Percentiles rank a stretch among this genome's conserved stretches.
Conservation (phyloP, 64 coral and sea anemone species). For the Actinia equina region DNA sequence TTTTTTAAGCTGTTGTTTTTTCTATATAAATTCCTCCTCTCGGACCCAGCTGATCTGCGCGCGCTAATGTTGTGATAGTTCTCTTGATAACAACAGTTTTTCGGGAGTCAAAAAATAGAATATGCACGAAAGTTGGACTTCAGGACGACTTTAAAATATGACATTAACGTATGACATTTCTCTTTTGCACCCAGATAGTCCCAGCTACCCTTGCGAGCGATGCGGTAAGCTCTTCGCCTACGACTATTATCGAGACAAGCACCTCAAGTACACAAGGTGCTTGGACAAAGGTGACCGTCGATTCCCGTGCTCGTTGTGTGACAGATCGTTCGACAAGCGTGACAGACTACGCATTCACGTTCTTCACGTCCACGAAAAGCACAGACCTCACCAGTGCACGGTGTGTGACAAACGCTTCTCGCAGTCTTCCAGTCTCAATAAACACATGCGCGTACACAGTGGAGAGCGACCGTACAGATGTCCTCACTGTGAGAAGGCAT, state of each 20-base stretch:
- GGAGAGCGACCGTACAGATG: conserved; percentile 59
- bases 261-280: conserved; percentile 87
- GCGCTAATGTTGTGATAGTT: no score
- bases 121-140: no score
- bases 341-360: conserved; percentile 87
- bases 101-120: no score
- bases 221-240: conserved; percentile 91
- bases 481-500: conserved; percentile 42
- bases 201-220: conserved; percentile 66
- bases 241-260: conserved; percentile 89
- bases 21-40: no score
- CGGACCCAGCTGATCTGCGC: no score
- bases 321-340: conserved; percentile 93
- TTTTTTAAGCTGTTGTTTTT: no score
- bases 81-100: no score
- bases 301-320: conserved; percentile 80
- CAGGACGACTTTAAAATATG: no score
- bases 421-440: conserved; percentile 91
- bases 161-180: not conserved
- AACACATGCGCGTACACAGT: conserved; percentile 85
- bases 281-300: conserved; percentile 77
- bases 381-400: conserved; percentile 73
- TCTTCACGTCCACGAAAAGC: conserved; percentile 84
- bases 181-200: conserved; percentile 6
- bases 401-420: conserved; percentile 83